Percentiles rank a stretch among this genome's conserved stretches.
Conservation (phyloP, 2,797 vertebrate genomes). For the Malacoraja senta region DNA sequence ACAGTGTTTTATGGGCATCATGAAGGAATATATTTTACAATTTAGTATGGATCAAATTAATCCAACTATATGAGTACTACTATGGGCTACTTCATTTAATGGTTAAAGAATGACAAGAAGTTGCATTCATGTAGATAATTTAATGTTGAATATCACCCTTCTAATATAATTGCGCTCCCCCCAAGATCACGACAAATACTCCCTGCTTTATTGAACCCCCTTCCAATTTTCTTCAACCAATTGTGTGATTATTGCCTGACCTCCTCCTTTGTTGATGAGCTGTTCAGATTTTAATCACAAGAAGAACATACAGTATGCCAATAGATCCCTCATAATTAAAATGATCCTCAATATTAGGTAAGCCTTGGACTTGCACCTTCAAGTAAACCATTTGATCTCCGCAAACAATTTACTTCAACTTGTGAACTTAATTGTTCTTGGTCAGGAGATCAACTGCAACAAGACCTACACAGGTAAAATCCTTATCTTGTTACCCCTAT, state of each 20-base stretch:
- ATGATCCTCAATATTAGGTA: background rate
- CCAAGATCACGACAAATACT: background rate
- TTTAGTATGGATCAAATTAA: background rate
- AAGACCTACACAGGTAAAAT: background rate
- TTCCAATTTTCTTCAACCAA: background rate
- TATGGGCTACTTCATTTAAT: background rate
- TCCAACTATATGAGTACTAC: background rate
- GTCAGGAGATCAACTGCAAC: background rate
- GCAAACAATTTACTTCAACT: background rate
- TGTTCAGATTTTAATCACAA: background rate
- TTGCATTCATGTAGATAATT: background rate
- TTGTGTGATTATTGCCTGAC: background rate
- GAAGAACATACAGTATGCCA: background rate
- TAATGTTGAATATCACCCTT: background rate
- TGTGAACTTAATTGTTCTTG: background rate
- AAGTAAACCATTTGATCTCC: background rate
- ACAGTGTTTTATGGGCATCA: background rate
- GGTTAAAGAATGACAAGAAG: background rate
- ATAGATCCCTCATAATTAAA: background rate
- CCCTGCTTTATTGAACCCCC: background rate
- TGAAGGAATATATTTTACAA: background rate
- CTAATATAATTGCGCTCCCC: background rate
- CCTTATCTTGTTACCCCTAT: background rate
- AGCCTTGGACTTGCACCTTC: background rate
- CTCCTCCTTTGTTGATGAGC: background rate